phyloP scores from a whole-genome alignment of 2,113 vertebrate genomes.

The Eolophus roseicapilla region DNA sequence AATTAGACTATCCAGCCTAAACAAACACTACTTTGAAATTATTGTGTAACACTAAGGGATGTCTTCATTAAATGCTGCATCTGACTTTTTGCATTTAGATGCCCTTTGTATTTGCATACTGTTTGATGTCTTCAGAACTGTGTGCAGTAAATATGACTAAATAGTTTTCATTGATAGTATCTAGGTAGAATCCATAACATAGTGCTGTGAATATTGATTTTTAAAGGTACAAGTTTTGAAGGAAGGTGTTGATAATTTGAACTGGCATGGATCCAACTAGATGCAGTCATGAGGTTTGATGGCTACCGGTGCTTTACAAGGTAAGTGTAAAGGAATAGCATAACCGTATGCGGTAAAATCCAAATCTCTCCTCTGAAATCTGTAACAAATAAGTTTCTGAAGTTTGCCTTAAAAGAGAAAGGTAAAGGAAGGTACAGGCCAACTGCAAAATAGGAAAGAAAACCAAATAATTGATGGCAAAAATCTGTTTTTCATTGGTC shows the following conservation, averaged over 20 bases:
- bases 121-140: background rate
- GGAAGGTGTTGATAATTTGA: background rate
- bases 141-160: background rate
- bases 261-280: background rate
- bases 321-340: background rate
- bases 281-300: background rate
- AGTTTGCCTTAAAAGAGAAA: background rate
- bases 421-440: background rate
- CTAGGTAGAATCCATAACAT: background rate
- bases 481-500: background rate
- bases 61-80: background rate
- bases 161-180: background rate
- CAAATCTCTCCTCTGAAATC: background rate
- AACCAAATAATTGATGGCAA: background rate
- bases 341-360: background rate
- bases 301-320: background rate
- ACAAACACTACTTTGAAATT: slow-evolving; percentile 3
- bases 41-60: background rate
- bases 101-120: background rate
- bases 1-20: background rate
- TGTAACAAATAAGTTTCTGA: background rate
- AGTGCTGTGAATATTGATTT: slow-evolving; percentile 3
- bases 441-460: background rate
- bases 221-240: background rate
- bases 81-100: background rate